phyloP scores from a whole-genome alignment of 2,113 vertebrate species.

The Pristiophorus japonicus region DNA sequence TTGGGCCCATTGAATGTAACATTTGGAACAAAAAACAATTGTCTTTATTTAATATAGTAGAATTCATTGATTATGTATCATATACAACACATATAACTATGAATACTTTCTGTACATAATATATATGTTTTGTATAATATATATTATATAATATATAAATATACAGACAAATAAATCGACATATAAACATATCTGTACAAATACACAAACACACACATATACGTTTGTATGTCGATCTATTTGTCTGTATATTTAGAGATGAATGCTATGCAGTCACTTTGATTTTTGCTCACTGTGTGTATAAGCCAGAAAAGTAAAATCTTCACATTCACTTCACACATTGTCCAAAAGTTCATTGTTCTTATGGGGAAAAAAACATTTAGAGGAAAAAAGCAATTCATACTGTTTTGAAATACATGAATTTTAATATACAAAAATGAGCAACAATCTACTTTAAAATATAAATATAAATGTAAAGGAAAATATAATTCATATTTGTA shows the following conservation, averaged over 20 bases:
- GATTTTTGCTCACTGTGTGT: background rate
- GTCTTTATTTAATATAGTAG: background rate
- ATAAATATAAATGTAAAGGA: constrained; percentile 27
- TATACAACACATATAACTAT: background rate
- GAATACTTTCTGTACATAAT: background rate
- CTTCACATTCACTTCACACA: background rate
- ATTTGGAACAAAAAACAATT: background rate
- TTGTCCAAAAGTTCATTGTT: background rate
- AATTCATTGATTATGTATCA: background rate
- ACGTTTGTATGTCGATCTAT: background rate
- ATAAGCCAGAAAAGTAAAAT: background rate
- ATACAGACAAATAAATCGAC: background rate
- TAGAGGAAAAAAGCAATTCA: background rate
- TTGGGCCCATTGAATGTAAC: no score
- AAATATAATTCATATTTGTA: constrained; percentile 37
- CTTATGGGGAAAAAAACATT: background rate
- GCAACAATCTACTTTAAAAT: constrained; percentile 26
- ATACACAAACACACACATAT: background rate
- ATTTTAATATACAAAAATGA: constrained; percentile 35
- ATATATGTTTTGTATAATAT: background rate
- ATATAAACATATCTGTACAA: background rate
- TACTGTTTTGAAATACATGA: constrained; percentile 27
- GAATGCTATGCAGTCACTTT: background rate
- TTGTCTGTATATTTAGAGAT: background rate
- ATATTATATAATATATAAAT: background rate